Evolutionary conservation across 2,113 vertebrate genomes (phyloP).

Genomic region (Bothrops jararaca): DNA sequence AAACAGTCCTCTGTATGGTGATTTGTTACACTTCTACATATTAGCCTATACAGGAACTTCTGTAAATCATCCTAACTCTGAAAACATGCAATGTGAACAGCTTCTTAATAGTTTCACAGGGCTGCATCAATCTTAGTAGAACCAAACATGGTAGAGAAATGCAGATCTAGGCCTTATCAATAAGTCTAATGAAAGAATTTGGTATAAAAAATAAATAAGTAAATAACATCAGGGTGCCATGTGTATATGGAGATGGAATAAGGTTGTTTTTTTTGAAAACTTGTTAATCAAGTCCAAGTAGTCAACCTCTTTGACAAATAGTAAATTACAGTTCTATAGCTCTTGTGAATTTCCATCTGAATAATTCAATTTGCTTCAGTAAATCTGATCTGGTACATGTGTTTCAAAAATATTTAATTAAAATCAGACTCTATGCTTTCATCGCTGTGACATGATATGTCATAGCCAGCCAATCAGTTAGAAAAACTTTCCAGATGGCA

Average conservation of each 20-base stretch:
- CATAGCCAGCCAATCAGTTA: neutral
- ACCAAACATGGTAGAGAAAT: neutral
- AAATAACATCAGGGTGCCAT: neutral
- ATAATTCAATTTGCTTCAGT: conserved; percentile 4
- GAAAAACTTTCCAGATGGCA: neutral
- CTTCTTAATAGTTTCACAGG: conserved; percentile 35
- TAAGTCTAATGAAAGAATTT: conserved; percentile 22
- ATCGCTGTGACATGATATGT: neutral
- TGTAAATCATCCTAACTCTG: conserved; percentile 33
- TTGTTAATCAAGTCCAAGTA: neutral
- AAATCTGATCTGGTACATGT: neutral
- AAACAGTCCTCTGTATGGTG: conserved; percentile 26
- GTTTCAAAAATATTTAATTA: neutral
- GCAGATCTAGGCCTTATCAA: conserved; percentile 24
- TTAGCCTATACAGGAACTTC: conserved; percentile 13
- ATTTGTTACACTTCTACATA: conserved; percentile 35
- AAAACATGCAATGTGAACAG: conserved; percentile 19
- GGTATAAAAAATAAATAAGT: accelerated
- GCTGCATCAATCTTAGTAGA: conserved; percentile 17
- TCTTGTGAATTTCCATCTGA: neutral
- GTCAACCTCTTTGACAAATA: conserved; percentile 7
- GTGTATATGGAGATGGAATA: neutral
- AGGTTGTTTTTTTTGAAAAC: neutral
- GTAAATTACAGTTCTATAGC: neutral
- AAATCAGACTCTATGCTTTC: neutral